Base-by-base conservation (phyloP, 2,113 vertebrate species). In the Vidua macroura region DNA sequence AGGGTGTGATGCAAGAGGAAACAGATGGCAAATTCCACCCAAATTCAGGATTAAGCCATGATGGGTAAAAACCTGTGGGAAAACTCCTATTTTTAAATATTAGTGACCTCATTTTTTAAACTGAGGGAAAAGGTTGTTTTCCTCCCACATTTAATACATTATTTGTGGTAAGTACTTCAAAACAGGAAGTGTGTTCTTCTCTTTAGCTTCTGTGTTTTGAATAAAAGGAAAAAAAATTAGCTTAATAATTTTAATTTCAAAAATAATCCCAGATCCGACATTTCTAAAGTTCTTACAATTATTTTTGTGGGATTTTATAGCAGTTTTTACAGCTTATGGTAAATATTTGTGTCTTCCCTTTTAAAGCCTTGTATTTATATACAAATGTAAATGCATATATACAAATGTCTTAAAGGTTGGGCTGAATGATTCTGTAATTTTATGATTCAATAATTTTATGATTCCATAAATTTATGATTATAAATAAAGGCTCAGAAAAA, bases 11-110 rank as follows among this genome's bases (percentile, higher is more conserved):
- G 6, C 46, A 55, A 24, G 11, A 67, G 77, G 69, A 92, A 79
- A 31, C 77, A 94, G 90, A 91, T 93, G 88, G 86, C 44, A 73
- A 53, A 81, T 17, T 55, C 60, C 60, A 43, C 28, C 35, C 49
- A 48, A 67, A 24, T 48, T 72, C 16, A 18, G 70, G 74, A 51
- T 87, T 55, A 44, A 64, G 56, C 11, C 37, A 5, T 8, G 6
- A 11, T 18, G 59, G 28, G 20, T 49, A 51, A 59, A 76, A 88
- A 44, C 13, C 22, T 52, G 35, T 44, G 37, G 39, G 41, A 79
- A 91, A 90, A 41, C 23, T 67, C 1, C 3, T 31, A 7, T 78
- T 66, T 67, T n/a, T 13, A 8, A 89, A 52, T 77, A 77, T 68
- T 49, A 44, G 18, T 52, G 41, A 90, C 58, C 24, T 83, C 15